phyloP scores from a whole-genome alignment of 2,888 invertebrate genomes.

The Gastracanthus pulcherrimus region DNA sequence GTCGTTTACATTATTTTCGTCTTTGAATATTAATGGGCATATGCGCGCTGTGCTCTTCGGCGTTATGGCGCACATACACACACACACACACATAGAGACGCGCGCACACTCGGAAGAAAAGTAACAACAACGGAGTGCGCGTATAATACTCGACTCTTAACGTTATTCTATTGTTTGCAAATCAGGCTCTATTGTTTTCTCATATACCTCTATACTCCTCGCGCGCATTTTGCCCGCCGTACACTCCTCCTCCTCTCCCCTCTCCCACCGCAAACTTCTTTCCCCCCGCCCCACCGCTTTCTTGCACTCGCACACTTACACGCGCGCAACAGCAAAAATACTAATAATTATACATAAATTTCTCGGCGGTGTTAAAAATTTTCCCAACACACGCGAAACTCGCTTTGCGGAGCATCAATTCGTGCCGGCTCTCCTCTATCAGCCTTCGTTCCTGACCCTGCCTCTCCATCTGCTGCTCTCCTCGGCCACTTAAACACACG shows the following conservation, averaged over 20 bases:
- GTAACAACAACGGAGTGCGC: conserved; percentile 72
- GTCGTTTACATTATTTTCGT: conserved; percentile 78
- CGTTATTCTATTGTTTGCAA: conserved; percentile 78
- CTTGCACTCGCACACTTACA: not conserved
- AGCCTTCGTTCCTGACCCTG: not conserved
- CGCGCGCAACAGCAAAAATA: not conserved
- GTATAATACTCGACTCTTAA: conserved; percentile 75
- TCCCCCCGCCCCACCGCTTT: not conserved
- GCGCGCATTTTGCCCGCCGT: conserved; percentile 50
- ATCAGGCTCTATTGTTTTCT: conserved; percentile 78
- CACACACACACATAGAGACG: conserved; percentile 12
- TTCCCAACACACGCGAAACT: no score
- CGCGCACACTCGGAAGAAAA: conserved; percentile 69
- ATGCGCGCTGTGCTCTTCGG: conserved; percentile 72
- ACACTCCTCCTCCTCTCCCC: conserved; percentile 14
- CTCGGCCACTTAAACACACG: not conserved
- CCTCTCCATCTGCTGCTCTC: not conserved
- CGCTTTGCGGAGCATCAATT: no score
- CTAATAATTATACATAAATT: not conserved
- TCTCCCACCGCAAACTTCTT: not conserved
- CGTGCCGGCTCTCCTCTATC: no score
- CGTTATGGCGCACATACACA: conserved; percentile 71
- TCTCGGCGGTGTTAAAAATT: not conserved
- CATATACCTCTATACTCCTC: conserved; percentile 71
- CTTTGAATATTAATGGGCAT: conserved; percentile 78